Evolutionary conservation across 30 jellyfish, hydroid and myxozoan species (phyloP), one percentile per base, ranked within the genome.

Genomic region (Aurelia aurita complex sp. Pacific): DNA sequence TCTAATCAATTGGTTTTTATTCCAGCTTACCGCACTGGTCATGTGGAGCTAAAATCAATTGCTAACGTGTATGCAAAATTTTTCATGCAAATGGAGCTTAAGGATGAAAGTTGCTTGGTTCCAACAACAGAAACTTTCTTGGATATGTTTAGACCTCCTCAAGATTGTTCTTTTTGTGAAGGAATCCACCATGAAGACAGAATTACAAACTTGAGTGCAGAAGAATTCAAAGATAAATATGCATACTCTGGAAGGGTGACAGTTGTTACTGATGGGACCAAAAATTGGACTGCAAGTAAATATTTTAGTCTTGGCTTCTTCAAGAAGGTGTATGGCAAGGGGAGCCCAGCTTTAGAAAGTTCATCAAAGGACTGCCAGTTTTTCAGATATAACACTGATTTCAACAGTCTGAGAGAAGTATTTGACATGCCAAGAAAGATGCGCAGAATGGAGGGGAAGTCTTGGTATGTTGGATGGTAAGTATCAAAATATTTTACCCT

Each of bases 401-500:
- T 92, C 77, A 66, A 72, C 57, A 64, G 82, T 16, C 82, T 92
- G 18, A 38, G 64, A 51, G 97, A 92, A 54, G 98, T 92, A 32
- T 92, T 92, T 54, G 68, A 74, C 17, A 92, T 92, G 98, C 95
- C 98, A 51, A 87, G 80, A 64, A 87, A 87, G 82, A 87, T 76
- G 91, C 86, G 67, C 19, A 63, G 74, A 43, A 87, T 86, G 97
- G 86, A 92, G 64, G 98, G 98, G n/a, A 77, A 67, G 54, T 90
- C 97, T 7, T 92, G 98, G 98, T 92, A 92, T 67, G 87, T 92
- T 68, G 98, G 98, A 67, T 92, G 98, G 98, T 92, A 69, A 74
- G 98, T 87, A 19, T 5, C 57, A 0, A 6, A 4, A 4, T 1
- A 4, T 46, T 46, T 46, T 46, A 14, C 1, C 15, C 8, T 46